Evolutionary conservation across 1,140 invertebrate species (phyloP).

Genomic region (Sarcophaga bullata): DNA sequence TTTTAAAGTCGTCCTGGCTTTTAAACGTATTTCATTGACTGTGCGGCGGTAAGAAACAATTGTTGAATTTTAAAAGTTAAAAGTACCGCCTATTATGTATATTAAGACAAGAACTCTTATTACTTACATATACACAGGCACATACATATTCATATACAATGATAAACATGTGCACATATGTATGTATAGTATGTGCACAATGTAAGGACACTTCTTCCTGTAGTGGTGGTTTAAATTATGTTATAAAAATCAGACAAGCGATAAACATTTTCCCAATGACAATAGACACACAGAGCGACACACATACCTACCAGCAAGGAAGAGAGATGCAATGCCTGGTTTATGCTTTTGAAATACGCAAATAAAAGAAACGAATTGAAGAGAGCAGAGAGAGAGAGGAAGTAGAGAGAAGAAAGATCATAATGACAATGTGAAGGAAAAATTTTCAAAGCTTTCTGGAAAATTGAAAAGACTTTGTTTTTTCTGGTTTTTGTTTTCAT

Average conservation of each 20-base stretch:
- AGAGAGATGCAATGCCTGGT: not conserved
- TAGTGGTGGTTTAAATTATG: conserved; percentile 39
- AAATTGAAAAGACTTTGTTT: conserved; percentile 31
- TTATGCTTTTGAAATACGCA: too few relatives aligned
- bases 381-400: too few relatives aligned
- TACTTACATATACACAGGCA: too few relatives aligned
- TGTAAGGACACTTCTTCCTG: not conserved
- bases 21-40: too few relatives aligned
- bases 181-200: not conserved
- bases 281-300: not conserved
- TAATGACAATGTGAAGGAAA: not conserved
- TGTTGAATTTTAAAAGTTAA: too few relatives aligned
- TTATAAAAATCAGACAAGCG: conserved; percentile 39
- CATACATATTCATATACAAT: too few relatives aligned
- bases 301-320: not conserved
- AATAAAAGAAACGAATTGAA: too few relatives aligned
- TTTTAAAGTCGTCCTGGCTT: too few relatives aligned
- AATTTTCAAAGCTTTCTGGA: conserved; percentile 20
- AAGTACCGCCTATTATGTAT: too few relatives aligned
- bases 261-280: conserved; percentile 28
- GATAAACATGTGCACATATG: not conserved
- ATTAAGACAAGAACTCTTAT: too few relatives aligned
- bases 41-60: too few relatives aligned
- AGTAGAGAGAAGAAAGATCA: too few relatives aligned
- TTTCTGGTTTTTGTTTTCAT: not conserved